These are phyloP conservation scores for Tetramorium bicarinatum DNA, from an alignment of 2,888 invertebrate genomes.

Conservation along the genomic window DNA sequence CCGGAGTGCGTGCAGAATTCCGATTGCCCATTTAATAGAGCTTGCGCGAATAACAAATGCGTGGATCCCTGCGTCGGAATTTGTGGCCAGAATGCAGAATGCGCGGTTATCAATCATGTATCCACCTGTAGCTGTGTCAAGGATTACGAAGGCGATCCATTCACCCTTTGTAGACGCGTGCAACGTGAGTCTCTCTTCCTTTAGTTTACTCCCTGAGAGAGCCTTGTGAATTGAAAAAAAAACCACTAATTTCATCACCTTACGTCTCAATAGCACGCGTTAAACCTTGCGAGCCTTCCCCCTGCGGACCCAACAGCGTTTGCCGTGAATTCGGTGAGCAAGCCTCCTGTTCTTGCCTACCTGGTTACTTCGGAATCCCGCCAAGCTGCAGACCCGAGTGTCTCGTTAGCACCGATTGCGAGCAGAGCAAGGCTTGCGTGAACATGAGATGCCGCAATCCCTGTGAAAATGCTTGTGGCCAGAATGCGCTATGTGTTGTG, in stretches of 20 bases:
- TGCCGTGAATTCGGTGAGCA: conserved; percentile 86
- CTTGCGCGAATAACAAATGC: conserved; percentile 94
- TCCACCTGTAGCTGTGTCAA: conserved; percentile 88
- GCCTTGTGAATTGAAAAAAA: not conserved
- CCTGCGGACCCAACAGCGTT: conserved; percentile 87
- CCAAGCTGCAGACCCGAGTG: conserved; percentile 88
- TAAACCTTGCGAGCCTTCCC: conserved; percentile 86
- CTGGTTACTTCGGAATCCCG: conserved; percentile 87
- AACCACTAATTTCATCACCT: conserved; percentile 53
- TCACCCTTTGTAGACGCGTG: conserved; percentile 87
- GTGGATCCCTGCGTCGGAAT: conserved; percentile 93
- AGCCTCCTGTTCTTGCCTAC: conserved; percentile 87
- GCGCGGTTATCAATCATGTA: conserved; percentile 92
- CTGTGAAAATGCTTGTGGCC: conserved; percentile 88
- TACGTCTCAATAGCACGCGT: conserved; percentile 63
- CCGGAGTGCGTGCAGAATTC: conserved; percentile 94
- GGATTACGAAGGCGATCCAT: conserved; percentile 88
- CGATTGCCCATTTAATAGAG: conserved; percentile 92
- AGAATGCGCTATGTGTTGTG: conserved; percentile 87
- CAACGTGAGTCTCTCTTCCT: conserved; percentile 76
- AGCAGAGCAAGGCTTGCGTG: conserved; percentile 87
- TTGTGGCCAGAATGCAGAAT: conserved; percentile 92
- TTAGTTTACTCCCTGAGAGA: not conserved
- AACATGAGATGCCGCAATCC: conserved; percentile 88
- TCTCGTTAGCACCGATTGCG: conserved; percentile 87